These are phyloP conservation scores for Grallaria varia DNA, from an alignment of 2,113 vertebrate genomes.

Conservation along the genomic window DNA sequence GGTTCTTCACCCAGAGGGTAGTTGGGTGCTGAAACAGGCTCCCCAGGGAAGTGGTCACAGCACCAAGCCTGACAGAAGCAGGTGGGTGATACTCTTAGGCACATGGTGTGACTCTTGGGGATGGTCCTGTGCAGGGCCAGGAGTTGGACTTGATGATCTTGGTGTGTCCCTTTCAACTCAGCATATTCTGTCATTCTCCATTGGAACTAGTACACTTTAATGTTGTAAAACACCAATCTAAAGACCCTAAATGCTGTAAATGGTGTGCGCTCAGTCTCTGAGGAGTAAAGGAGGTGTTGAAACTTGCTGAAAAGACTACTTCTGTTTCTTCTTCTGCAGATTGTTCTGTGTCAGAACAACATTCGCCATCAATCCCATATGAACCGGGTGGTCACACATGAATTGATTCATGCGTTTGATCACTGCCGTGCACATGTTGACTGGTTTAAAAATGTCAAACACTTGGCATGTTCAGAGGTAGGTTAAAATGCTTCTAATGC, in stretches of 20 bases:
- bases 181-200: background rate
- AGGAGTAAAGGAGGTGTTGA: background rate
- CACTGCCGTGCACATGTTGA: constrained; percentile 94
- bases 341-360: constrained; percentile 97
- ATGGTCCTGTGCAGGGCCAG: background rate
- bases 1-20: background rate
- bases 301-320: background rate
- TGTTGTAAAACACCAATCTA: background rate
- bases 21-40: background rate
- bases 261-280: background rate
- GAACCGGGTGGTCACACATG: constrained; percentile 92
- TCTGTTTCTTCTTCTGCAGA: constrained; percentile 71
- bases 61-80: background rate
- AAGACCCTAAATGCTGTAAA: background rate
- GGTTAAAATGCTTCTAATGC: constrained; percentile 11
- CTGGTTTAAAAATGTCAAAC: constrained; percentile 90
- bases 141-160: background rate
- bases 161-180: background rate
- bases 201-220: background rate
- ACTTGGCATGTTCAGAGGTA: constrained; percentile 96
- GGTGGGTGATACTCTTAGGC: background rate
- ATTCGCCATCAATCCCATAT: constrained; percentile 90
- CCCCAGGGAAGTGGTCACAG: background rate
- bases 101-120: background rate
- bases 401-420: constrained; percentile 95